Base-by-base conservation (phyloP, 2,888 invertebrate genomes). In the Elgonia sp. region DNA sequence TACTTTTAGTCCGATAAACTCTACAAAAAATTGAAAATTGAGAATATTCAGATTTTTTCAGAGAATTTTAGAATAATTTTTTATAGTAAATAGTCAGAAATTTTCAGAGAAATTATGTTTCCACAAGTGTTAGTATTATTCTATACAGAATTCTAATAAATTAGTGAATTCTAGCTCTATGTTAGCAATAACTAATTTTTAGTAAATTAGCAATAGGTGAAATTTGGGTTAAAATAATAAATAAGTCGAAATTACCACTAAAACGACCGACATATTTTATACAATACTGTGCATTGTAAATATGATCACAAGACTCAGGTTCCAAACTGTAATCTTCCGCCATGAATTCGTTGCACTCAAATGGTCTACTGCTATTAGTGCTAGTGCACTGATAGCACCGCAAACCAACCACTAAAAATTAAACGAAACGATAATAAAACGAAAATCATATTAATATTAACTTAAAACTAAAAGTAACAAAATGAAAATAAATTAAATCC, bases 211-310 rank as follows among this genome's bases (percentile, higher is more conserved):
- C 12, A 62, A 37, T 62, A 65, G 18, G 29, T 4, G 10, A 40
- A 14, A 63, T 29, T 29, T 29, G 5, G 29, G 5, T 29, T 40
- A 57, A 53, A 7, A n/a, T 53, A n/a, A 53, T 60, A 9, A 37
- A 63, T 39, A 16, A 63, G 7, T 42, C 37, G n/a, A 50, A 82
- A 55, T 95, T 95, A 97, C 98, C 98, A 97, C 98, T 98, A 92
- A 96, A 98, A 93, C 99, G 96, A 89, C 99, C 99, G 86, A 98
- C 97, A 93, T 98, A 98, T 95, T 99, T 99, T 91, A 99, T 96
- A 95, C 99, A 99, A 95, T 97, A 99, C 92, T 97, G 96, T 18
- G 99, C 98, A 90, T 96, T 97, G 94, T 97, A 98, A 86, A 99
- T 97, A 85, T 96, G 95, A 90, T 97, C 96, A 95, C 98, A 98